Conservation (phyloP, 2,113 vertebrate species). For the Nettapus auritus region DNA sequence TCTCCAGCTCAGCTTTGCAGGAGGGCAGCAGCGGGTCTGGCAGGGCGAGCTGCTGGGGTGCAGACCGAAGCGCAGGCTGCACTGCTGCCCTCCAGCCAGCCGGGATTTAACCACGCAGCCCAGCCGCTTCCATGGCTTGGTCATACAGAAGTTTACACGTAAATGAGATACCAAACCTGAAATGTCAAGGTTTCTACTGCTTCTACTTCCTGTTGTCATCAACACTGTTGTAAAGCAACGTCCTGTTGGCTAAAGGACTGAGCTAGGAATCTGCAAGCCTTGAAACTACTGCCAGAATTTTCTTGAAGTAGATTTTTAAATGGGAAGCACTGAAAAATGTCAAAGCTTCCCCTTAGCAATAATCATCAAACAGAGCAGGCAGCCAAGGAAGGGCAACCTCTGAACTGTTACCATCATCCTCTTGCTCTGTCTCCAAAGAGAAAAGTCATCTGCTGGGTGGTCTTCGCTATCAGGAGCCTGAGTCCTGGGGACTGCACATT, state of each 20-base stretch:
- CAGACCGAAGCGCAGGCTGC: no score
- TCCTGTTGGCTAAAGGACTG: neutral
- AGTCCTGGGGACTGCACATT: neutral
- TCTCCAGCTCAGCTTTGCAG: neutral
- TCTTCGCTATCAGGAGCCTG: neutral
- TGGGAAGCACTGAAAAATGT: neutral
- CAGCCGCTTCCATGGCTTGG: accelerated
- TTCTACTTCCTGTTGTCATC: neutral
- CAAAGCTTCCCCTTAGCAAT: neutral
- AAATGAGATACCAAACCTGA: neutral
- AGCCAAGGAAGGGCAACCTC: neutral
- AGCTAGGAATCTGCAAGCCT: neutral
- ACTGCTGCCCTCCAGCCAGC: neutral
- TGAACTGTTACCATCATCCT: neutral
- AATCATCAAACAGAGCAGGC: neutral
- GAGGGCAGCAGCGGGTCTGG: neutral
- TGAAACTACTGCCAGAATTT: neutral
- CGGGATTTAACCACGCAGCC: accelerated
- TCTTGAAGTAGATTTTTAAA: neutral
- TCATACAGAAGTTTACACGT: neutral
- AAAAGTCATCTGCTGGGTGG: neutral
- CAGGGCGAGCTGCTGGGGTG: neutral
- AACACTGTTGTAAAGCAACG: neutral
- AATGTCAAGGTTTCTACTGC: neutral
- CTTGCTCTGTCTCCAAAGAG: neutral